Evolutionary conservation across 2,113 vertebrate species (phyloP).

Genomic region (Coreoperca whiteheadi): DNA sequence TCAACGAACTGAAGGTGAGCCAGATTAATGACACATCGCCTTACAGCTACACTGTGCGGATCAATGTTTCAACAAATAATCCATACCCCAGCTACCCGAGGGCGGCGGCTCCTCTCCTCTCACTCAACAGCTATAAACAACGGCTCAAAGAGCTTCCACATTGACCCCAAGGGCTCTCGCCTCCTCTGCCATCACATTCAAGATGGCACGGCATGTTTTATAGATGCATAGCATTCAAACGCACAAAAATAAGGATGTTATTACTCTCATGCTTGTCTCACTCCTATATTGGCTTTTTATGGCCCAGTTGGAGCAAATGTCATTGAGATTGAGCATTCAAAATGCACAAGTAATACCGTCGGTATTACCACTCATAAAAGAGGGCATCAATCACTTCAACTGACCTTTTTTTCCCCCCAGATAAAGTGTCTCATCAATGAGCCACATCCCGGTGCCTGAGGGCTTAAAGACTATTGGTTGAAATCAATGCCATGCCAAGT

Average conservation of each 20-base stretch:
- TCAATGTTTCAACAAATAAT: conserved; percentile 69
- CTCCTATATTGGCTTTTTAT: conserved; percentile 70
- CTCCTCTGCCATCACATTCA: conserved; percentile 27
- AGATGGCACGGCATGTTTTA: conserved; percentile 60
- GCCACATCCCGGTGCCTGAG: conserved; percentile 57
- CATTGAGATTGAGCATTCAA: conserved; percentile 75
- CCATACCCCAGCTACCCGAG: conserved; percentile 40
- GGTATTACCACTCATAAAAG: conserved; percentile 77
- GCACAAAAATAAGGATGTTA: conserved; percentile 70
- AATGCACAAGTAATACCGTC: conserved; percentile 75
- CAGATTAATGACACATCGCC: conserved; percentile 45
- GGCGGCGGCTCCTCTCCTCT: conserved; percentile 26
- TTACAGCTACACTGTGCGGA: conserved; percentile 33
- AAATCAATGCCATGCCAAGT: conserved; percentile 80
- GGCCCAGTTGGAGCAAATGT: conserved; percentile 72
- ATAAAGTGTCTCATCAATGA: conserved; percentile 77
- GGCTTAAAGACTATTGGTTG: conserved; percentile 57
- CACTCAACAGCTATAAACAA: conserved; percentile 59
- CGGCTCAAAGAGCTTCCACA: conserved; percentile 46
- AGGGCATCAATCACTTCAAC: conserved; percentile 79
- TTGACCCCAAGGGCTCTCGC: conserved; percentile 48
- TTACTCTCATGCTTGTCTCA: conserved; percentile 52
- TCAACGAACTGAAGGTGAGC: conserved; percentile 24
- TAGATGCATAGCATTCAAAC: conserved; percentile 69
- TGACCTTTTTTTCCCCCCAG: conserved; percentile 75